Percentiles rank a stretch among this genome's conserved stretches.
Evolutionary conservation across 2,888 invertebrate genomes (phyloP).

Genomic region (Eustalomyia histrio): DNA sequence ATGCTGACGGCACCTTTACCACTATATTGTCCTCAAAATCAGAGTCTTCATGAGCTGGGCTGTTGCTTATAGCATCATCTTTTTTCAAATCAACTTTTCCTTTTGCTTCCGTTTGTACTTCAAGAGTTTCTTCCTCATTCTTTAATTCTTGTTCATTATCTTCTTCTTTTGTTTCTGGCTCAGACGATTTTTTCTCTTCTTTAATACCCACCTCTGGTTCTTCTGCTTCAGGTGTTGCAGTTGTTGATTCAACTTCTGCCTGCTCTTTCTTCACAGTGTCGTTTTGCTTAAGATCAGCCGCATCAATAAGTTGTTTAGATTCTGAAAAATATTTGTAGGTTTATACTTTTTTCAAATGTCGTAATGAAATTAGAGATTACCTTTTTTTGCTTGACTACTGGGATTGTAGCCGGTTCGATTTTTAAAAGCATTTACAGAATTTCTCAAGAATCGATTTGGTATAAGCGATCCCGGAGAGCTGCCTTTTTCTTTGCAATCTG

Average conservation of each 20-base stretch:
- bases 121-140: not conserved
- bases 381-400: slow-evolving; percentile 66
- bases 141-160: slow-evolving; percentile 9
- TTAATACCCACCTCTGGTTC: slow-evolving; percentile 3
- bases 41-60: slow-evolving; percentile 79
- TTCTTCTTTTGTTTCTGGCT: slow-evolving; percentile 40
- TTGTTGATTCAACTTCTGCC: not conserved
- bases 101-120: slow-evolving; percentile 3
- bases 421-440: slow-evolving; percentile 92
- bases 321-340: slow-evolving; percentile 5
- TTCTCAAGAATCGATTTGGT: slow-evolving; percentile 94
- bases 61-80: slow-evolving; percentile 23
- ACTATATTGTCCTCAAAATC: slow-evolving; percentile 83
- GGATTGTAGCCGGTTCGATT: slow-evolving; percentile 93
- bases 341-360: too few relatives aligned
- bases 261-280: slow-evolving; percentile 32
- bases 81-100: slow-evolving; percentile 44
- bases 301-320: slow-evolving; percentile 23
- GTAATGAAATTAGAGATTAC: slow-evolving; percentile 57
- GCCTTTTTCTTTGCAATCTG: slow-evolving; percentile 95
- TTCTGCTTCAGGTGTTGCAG: slow-evolving; percentile 3
- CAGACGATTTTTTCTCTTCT: slow-evolving; percentile 36
- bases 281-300: slow-evolving; percentile 16
- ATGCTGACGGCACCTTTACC: slow-evolving; percentile 81
- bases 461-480: slow-evolving; percentile 95